Evolutionary conservation across 2,888 invertebrate genomes (phyloP).

Genomic region (Heliconius aoede): DNA sequence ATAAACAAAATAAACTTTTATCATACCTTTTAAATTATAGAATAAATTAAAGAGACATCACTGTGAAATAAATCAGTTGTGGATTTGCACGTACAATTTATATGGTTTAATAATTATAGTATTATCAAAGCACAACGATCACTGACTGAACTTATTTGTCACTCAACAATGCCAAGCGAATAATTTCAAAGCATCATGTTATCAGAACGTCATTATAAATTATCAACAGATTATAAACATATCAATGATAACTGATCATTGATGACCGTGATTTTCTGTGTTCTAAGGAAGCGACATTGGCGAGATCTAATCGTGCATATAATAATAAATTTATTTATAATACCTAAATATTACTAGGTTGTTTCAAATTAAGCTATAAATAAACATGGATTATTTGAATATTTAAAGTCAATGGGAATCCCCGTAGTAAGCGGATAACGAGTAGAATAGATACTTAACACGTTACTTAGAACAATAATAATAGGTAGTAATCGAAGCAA

Average conservation of each 20-base stretch:
- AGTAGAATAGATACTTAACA: background rate
- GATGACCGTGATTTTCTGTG: constrained; percentile 53
- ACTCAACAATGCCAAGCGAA: constrained; percentile 43
- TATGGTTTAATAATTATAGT: constrained; percentile 1
- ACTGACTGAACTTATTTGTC: constrained; percentile 39
- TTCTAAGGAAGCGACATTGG: constrained; percentile 51
- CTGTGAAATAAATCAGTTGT: constrained; percentile 18
- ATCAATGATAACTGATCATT: constrained; percentile 50
- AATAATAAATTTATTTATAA: constrained; percentile 24
- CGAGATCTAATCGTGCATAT: constrained; percentile 45
- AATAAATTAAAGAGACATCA: constrained; percentile 19
- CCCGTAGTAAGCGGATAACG: background rate
- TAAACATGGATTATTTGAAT: background rate
- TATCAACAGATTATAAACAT: constrained; percentile 49
- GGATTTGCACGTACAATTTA: constrained; percentile 20
- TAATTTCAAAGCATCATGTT: constrained; percentile 46
- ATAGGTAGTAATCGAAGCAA: too few species aligned
- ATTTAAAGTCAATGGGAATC: background rate
- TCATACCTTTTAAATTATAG: background rate
- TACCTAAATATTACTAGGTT: constrained; percentile 1
- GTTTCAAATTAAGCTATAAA: background rate
- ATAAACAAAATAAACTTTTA: background rate
- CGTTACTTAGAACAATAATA: background rate
- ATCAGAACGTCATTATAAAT: constrained; percentile 52
- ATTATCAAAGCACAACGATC: constrained; percentile 39